phyloP scores from a whole-genome alignment of 2,113 vertebrate species.

The Herpailurus yagouaroundi region DNA sequence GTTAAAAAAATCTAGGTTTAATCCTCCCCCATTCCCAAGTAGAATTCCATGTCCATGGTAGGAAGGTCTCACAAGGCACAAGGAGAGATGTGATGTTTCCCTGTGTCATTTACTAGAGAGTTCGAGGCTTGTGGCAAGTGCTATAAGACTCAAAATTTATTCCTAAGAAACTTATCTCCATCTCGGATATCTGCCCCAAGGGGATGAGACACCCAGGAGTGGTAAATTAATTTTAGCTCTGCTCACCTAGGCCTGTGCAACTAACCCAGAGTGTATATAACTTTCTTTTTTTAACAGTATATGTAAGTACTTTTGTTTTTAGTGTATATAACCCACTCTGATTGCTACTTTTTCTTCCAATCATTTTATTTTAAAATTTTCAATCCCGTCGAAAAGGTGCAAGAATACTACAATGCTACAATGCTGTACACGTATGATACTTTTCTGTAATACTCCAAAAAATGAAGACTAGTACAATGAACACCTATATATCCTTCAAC shows the following conservation, averaged over 20 bases:
- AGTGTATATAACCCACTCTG: neutral
- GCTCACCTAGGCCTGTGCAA: neutral
- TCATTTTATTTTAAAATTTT: neutral
- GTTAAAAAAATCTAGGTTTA: neutral
- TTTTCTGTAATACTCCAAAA: neutral
- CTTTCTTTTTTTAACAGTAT: neutral
- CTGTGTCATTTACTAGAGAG: neutral
- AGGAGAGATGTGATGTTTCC: neutral
- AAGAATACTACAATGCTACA: neutral
- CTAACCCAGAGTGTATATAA: neutral
- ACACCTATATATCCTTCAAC: neutral
- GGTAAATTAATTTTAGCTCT: neutral
- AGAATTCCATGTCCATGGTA: neutral
- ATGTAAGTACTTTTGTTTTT: neutral
- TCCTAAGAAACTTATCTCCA: neutral
- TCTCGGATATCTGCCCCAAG: neutral
- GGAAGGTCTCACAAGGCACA: neutral
- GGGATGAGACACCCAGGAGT: neutral
- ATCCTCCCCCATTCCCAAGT: neutral
- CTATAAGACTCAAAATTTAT: neutral
- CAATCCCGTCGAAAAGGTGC: neutral
- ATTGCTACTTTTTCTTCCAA: neutral
- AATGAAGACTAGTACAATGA: neutral
- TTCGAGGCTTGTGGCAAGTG: neutral
- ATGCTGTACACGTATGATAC: neutral